Conservation (phyloP, 2,888 invertebrate genomes). For the Gastracanthus pulcherrimus region DNA sequence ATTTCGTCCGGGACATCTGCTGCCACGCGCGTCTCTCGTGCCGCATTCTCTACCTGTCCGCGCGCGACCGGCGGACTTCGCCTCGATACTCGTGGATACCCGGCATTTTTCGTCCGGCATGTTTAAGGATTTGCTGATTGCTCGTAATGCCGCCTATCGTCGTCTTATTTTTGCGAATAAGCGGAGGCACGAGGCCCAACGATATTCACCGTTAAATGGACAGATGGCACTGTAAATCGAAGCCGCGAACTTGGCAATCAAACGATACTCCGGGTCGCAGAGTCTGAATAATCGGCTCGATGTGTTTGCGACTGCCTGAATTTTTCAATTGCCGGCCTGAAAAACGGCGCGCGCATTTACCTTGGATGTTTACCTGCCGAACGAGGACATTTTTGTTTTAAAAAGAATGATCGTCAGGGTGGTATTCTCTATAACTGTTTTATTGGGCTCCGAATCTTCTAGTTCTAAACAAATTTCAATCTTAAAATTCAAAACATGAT, state of each 20-base stretch:
- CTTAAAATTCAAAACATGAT: no score
- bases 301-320: no score
- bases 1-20: slow-evolving; percentile 60
- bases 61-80: not conserved
- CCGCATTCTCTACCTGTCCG: slow-evolving; percentile 43
- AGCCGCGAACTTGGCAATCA: slow-evolving; percentile 17
- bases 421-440: no score
- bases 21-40: slow-evolving; percentile 37
- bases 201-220: slow-evolving; percentile 43
- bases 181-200: not conserved
- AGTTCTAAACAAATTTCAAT: no score
- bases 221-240: slow-evolving; percentile 23
- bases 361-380: no score
- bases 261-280: not conserved
- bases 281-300: not conserved
- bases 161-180: slow-evolving; percentile 12
- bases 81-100: slow-evolving; percentile 54
- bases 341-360: no score
- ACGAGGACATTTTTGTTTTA: no score
- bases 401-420: no score
- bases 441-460: no score
- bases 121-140: slow-evolving; percentile 38
- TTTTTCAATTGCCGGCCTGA: no score
- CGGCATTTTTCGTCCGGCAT: slow-evolving; percentile 64
- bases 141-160: slow-evolving; percentile 37